Evolutionary conservation across 2,797 vertebrate genomes (phyloP), one percentile per base, ranked within the genome.

Genomic region (Xenentodon cancila): DNA sequence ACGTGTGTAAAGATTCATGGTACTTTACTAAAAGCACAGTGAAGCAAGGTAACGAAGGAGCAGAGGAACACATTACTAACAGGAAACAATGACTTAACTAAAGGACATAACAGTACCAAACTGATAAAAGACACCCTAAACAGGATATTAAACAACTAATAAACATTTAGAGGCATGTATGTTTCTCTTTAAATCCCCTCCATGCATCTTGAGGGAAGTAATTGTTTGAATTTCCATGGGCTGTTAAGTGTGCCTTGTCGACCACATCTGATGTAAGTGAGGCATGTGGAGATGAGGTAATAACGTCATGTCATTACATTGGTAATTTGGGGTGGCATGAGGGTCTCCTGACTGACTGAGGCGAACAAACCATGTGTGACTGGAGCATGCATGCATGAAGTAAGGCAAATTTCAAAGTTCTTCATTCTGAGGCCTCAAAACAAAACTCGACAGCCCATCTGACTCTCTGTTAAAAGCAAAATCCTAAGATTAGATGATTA

Each of bases 111-210:
- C 75, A 65, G 65, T 78, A 85, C 59, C 75, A 71, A 71, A 79
- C 80, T 84, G 86, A 89, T 89, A 87, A 90, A 91, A 87, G 71
- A 84, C 74, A 62, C 84, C 77, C 82, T 89, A 88, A 90, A 90
- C 89, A 91, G 91, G 91, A 92, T 91, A 91, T 93, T 92, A 91
- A 92, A 92, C 89, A 91, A 89, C 91, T 87, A 91, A 90, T 93
- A 92, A 93, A 93, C 80, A 82, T 92, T 89, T 79, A 82, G 76
- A 79, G 82, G 81, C 68, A 76, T 84, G 75, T 71, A 80, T 71
- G 56, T 80, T 87, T 71, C 75, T 68, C 73, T 88, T 79, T 83
- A 88, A 84, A 84, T 82, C 66, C 69, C 70, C 83, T 74, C 71
- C 79, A 86, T 73, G 77, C 82, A 84, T 77, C 71, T 81, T 64